Percentiles rank a stretch among this genome's conserved stretches.
Conservation (phyloP, 2,113 vertebrate genomes). For the Corythornis cristatus region DNA sequence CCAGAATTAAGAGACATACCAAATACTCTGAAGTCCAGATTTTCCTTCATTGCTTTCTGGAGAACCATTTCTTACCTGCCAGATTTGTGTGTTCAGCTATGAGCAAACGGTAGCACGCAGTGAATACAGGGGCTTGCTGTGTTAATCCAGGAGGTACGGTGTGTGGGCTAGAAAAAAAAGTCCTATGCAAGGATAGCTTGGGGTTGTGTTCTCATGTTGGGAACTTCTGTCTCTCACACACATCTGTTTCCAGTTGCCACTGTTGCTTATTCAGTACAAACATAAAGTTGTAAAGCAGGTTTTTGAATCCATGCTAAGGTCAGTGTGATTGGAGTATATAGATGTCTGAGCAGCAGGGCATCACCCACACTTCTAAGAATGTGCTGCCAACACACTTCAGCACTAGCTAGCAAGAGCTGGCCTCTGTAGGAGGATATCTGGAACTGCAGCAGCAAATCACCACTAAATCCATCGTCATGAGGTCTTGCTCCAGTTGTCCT, state of each 20-base stretch:
- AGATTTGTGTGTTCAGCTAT: not conserved
- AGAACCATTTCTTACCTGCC: not conserved
- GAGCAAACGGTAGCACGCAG: not conserved
- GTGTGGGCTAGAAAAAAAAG: not conserved
- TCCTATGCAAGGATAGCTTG: not conserved
- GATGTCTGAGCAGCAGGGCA: not conserved
- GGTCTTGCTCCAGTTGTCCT: not conserved
- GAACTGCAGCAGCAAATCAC: not conserved
- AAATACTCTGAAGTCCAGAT: not conserved
- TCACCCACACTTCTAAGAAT: not conserved
- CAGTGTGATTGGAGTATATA: not conserved
- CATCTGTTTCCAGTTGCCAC: not conserved
- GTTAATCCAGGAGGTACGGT: not conserved
- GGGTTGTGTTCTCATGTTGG: fast-evolving
- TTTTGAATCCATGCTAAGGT: not conserved
- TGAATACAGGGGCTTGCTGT: not conserved
- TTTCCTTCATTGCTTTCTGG: not conserved
- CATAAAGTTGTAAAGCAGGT: not conserved
- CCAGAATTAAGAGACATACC: constrained; percentile 28
- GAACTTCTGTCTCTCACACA: not conserved
- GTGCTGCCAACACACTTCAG: not conserved
- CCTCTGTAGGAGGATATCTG: not conserved
- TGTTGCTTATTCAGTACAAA: not conserved
- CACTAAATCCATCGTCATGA: not conserved
- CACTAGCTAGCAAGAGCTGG: not conserved